Percentiles rank a stretch among this genome's conserved stretches.
Conservation (phyloP, 2,113 vertebrate genomes). For the Gobio gobio region DNA sequence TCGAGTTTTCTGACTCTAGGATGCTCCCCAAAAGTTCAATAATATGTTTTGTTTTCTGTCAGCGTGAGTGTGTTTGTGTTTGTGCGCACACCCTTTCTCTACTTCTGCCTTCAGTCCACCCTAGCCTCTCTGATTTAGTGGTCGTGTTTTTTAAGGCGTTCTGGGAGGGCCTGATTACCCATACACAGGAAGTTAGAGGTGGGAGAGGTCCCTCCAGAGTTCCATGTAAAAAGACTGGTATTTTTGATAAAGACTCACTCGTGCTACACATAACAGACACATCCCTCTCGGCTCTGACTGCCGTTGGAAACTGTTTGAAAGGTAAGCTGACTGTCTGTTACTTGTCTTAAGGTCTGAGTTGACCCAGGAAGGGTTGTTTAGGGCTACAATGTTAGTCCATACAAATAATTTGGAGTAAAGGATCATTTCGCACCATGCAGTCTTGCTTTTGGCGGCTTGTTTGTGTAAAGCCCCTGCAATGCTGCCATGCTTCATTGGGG, state of each 20-base stretch:
- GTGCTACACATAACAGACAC: conserved; percentile 28
- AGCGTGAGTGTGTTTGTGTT: conserved; percentile 8
- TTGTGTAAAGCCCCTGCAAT: conserved; percentile 15
- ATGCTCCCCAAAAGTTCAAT: background rate
- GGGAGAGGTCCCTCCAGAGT: conserved; percentile 71
- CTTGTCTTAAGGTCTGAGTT: background rate
- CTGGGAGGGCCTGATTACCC: conserved; percentile 74
- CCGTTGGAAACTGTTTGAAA: background rate
- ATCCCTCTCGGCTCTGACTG: conserved; percentile 4
- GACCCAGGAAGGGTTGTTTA: background rate
- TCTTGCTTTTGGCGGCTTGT: background rate
- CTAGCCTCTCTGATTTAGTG: conserved; percentile 57
- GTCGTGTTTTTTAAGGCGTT: conserved; percentile 61
- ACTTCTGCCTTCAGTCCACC: background rate
- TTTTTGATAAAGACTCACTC: conserved; percentile 64
- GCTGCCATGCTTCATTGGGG: conserved; percentile 20
- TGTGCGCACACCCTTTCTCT: background rate
- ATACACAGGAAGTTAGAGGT: conserved; percentile 70
- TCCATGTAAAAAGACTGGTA: conserved; percentile 59
- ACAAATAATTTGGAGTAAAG: background rate
- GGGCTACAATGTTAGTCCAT: background rate
- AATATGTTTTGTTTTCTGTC: background rate
- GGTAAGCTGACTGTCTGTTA: conserved; percentile 12
- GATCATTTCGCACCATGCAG: background rate
- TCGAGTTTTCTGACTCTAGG: background rate